These are phyloP conservation scores for Candidula unifasciata DNA, from an alignment of 2,888 invertebrate genomes.

Conservation along the genomic window DNA sequence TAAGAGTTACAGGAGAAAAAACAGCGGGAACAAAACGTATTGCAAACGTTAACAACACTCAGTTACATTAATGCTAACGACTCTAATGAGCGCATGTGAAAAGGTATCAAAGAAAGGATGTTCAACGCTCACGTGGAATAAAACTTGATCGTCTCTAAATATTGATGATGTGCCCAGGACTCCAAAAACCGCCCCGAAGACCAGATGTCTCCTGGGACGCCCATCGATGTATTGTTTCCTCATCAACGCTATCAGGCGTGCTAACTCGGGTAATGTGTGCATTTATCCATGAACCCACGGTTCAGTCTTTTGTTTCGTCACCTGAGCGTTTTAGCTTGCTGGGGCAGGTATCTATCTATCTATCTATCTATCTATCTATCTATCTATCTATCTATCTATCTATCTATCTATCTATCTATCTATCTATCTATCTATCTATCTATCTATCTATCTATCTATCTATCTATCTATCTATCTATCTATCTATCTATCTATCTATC, in stretches of 20 bases:
- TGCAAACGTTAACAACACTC: not conserved
- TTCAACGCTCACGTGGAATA: not conserved
- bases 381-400: not conserved
- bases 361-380: not conserved
- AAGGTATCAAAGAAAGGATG: conserved; percentile 30
- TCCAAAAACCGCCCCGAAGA: conserved; percentile 27
- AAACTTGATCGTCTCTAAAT: conserved; percentile 23
- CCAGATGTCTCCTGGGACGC: conserved; percentile 32
- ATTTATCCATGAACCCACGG: not conserved
- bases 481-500: not conserved
- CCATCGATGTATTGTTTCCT: conserved; percentile 13
- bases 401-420: conserved; percentile 30
- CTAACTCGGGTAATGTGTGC: conserved; percentile 27
- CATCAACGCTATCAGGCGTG: conserved; percentile 21
- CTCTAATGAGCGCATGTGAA: conserved; percentile 29
- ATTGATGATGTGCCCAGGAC: conserved; percentile 29
- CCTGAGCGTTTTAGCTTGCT: not conserved
- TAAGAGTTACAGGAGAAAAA: not conserved
- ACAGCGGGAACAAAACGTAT: not conserved
- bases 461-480: not conserved
- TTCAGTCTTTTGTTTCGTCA: not conserved
- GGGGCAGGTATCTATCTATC: not conserved
- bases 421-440: not conserved
- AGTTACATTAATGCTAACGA: conserved; percentile 5
- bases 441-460: not conserved